Conservation (phyloP, 1,140 invertebrate genomes). For the Hypothenemus hampei region DNA sequence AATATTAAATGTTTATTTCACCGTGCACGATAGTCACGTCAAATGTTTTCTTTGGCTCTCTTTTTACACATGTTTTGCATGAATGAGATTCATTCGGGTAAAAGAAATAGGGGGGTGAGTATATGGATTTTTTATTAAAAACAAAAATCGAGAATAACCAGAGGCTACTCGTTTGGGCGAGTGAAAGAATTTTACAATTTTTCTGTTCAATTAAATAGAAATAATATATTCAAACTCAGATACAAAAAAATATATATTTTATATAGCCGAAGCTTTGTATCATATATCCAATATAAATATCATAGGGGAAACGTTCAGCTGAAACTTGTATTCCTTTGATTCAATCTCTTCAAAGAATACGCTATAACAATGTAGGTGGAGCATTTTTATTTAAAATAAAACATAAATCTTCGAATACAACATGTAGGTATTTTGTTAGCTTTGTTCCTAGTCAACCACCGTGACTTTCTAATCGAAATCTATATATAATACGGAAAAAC, state of each 20-base stretch:
- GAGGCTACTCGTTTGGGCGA: not conserved
- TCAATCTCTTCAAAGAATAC: no score
- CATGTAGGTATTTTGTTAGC: slow-evolving; percentile 5
- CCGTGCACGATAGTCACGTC: slow-evolving; percentile 5
- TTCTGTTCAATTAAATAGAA: no score
- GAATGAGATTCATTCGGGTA: not conserved
- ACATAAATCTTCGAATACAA: slow-evolving; percentile 4
- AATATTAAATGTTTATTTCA: slow-evolving; percentile 20
- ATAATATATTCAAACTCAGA: no score
- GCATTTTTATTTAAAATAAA: slow-evolving; percentile 1
- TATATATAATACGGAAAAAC: not conserved
- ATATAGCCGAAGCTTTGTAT: no score
- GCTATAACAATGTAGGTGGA: not conserved
- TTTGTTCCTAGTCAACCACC: slow-evolving; percentile 2
- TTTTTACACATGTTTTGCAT: slow-evolving; percentile 6
- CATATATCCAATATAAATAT: no score
- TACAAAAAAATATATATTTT: no score
- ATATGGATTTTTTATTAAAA: not conserved
- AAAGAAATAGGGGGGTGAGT: not conserved
- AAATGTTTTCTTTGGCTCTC: slow-evolving; percentile 12
- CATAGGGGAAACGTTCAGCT: no score
- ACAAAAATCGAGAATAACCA: not conserved
- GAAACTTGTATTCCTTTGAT: no score
- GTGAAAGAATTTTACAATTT: no score
- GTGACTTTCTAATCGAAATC: not conserved